Evolutionary conservation across 1,140 invertebrate genomes (phyloP).

Genomic region (Orchesella cincta): DNA sequence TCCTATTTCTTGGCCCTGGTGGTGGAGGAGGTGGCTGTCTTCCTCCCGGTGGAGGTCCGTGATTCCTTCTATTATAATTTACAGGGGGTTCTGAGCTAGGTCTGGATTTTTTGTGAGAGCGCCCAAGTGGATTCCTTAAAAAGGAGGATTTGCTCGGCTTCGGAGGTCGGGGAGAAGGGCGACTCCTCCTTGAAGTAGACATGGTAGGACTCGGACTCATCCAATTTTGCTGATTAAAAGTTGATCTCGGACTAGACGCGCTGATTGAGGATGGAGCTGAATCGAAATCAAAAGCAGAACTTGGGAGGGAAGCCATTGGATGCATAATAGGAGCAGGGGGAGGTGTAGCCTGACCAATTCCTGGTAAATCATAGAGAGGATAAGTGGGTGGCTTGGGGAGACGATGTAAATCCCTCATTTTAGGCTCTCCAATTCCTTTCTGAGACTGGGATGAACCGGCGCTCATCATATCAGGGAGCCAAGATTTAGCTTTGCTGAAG

Average conservation of each 20-base stretch:
- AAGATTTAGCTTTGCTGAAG: neutral
- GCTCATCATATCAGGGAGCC: conserved; percentile 16
- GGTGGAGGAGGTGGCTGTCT: conserved; percentile 19
- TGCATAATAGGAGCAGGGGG: conserved; percentile 49
- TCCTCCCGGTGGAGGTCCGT: neutral
- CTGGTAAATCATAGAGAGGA: conserved; percentile 47
- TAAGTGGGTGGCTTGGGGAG: conserved; percentile 50
- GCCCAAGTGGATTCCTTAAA: neutral
- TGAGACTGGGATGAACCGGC: neutral
- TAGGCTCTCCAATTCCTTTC: conserved; percentile 19
- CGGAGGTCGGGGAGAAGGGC: neutral
- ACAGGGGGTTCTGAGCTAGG: neutral
- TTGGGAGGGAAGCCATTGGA: conserved; percentile 42
- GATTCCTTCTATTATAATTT: neutral
- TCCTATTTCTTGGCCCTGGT: conserved; percentile 20
- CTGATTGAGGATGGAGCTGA: neutral
- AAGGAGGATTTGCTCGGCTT: conserved; percentile 7
- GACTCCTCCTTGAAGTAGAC: conserved; percentile 8
- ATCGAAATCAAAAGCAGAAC: neutral
- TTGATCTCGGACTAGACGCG: conserved; percentile 9
- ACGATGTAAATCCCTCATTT: conserved; percentile 43
- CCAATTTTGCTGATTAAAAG: conserved; percentile 18
- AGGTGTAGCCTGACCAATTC: conserved; percentile 47
- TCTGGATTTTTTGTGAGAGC: conserved; percentile 10
- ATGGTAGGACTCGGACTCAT: conserved; percentile 30